Evolutionary conservation across 2,888 invertebrate species (phyloP).

Genomic region (Metallyticus violacea): DNA sequence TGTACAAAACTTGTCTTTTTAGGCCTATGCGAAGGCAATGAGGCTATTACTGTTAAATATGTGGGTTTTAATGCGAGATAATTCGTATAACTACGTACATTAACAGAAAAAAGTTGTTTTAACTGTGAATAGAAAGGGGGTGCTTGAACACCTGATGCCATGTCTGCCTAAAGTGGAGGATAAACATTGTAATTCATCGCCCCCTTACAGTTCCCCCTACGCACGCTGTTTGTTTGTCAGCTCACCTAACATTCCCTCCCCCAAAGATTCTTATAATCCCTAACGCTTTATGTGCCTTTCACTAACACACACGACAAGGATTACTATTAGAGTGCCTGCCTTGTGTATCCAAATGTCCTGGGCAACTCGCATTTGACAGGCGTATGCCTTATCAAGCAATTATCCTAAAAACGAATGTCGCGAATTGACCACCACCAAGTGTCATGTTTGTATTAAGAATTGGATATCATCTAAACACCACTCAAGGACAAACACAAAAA

Average conservation of each 20-base stretch:
- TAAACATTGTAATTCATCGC: neutral
- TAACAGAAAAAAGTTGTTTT: neutral
- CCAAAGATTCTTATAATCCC: neutral
- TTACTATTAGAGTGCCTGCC: neutral
- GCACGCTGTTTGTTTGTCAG: neutral
- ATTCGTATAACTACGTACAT: neutral
- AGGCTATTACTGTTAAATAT: neutral
- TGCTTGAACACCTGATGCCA: neutral
- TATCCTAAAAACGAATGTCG: neutral
- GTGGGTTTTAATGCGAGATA: neutral
- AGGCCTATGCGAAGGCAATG: neutral
- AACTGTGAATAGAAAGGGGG: neutral
- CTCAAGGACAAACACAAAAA: no score
- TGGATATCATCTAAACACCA: no score
- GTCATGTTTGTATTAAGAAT: no score
- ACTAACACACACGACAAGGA: neutral
- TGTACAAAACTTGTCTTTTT: no score
- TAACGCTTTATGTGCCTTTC: neutral
- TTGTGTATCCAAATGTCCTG: neutral
- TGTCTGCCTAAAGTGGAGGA: neutral
- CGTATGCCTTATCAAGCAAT: neutral
- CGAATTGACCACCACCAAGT: neutral
- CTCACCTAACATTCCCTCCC: neutral
- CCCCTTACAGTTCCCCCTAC: neutral
- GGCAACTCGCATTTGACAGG: neutral